These are phyloP conservation scores for Triplophysa tibetana DNA, from an alignment of 2,113 vertebrate genomes.

Conservation along the genomic window DNA sequence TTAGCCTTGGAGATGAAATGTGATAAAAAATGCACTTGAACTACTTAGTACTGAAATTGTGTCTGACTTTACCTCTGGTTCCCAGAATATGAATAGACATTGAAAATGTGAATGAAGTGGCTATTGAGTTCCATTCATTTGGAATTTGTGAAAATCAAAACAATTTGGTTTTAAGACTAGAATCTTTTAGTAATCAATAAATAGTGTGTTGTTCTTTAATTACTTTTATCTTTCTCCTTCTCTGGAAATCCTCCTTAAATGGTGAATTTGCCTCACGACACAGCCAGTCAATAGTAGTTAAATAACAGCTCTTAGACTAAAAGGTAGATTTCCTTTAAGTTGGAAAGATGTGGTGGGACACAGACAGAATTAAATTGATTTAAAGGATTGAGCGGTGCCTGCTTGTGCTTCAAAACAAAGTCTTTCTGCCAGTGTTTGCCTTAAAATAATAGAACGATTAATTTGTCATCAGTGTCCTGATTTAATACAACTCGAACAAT, in stretches of 20 bases:
- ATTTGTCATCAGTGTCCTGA: not conserved
- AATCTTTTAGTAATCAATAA: slow-evolving; percentile 41
- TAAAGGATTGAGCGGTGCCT: slow-evolving; percentile 48
- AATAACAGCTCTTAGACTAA: slow-evolving; percentile 42
- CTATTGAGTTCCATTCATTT: slow-evolving; percentile 3
- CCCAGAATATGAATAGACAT: not conserved
- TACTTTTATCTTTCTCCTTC: slow-evolving; percentile 34
- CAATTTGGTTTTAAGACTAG: not conserved
- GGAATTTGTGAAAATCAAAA: not conserved
- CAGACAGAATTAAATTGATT: slow-evolving; percentile 48
- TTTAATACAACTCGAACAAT: not conserved
- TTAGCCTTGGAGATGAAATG: not conserved
- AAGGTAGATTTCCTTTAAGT: slow-evolving; percentile 32
- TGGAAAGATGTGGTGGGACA: not conserved
- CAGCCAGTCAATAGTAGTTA: slow-evolving; percentile 35
- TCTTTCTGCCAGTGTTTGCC: not conserved
- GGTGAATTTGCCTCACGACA: slow-evolving; percentile 34
- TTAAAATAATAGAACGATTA: not conserved
- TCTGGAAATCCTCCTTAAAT: slow-evolving; percentile 33
- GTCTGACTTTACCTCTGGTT: too few relatives aligned
- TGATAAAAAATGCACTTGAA: not conserved
- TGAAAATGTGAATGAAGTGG: not conserved
- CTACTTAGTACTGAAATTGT: not conserved
- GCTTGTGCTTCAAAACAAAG: slow-evolving; percentile 35
- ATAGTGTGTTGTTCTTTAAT: slow-evolving; percentile 45